Evolutionary conservation across 2,888 invertebrate genomes (phyloP), one percentile per base, ranked within the genome.

Genomic region (Cryptosula pallasiana): DNA sequence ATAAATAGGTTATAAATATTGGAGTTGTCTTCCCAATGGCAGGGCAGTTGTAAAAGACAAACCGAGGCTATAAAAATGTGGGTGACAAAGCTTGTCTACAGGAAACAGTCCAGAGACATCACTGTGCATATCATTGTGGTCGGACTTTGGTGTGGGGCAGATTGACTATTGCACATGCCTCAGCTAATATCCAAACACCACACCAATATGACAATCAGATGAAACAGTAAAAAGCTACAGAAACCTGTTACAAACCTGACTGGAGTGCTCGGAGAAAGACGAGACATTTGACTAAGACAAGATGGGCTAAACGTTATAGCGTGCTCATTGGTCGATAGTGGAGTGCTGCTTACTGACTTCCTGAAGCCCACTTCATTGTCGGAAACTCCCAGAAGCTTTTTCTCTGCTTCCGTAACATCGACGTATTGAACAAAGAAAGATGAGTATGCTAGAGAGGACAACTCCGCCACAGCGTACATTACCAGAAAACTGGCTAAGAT

Each of bases 301-400:
- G 57, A n/a, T 5, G 63, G 63, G 32, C 63, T 63, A 32, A 63
- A 63, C 32, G 25, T 63, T 5, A 63, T 63, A 32, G 27, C 27
- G 2, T 13, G 27, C 13, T 9, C 63, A 9, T 20, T 20, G 20
- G 32, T 63, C 25, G 63, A 25, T 32, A 29, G 63, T 13, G 63
- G 32, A 63, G 32, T 63, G 32, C 32, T 63, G 63, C 29, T 27
- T 9, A 27, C 25, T 16, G 63, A 63, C 29, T 25, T 63, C 63
- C 63, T 63, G n/a, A 63, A 63, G 5, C 63, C 63, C 9, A n/a
- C 13, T 27, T 63, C 63, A 63, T 63, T 32, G 13, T 80, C 76
- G 71, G 74, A 76, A 5, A 82, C 78, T 23, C 80, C 80, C 13
- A 82, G 77, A n/a, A 81, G 73, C 34, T 73, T 75, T 69, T 78